Percentiles rank a stretch among this genome's conserved stretches.
phyloP scores from a whole-genome alignment of 2,888 invertebrate genomes.

The Cyrtodaria siliqua region DNA sequence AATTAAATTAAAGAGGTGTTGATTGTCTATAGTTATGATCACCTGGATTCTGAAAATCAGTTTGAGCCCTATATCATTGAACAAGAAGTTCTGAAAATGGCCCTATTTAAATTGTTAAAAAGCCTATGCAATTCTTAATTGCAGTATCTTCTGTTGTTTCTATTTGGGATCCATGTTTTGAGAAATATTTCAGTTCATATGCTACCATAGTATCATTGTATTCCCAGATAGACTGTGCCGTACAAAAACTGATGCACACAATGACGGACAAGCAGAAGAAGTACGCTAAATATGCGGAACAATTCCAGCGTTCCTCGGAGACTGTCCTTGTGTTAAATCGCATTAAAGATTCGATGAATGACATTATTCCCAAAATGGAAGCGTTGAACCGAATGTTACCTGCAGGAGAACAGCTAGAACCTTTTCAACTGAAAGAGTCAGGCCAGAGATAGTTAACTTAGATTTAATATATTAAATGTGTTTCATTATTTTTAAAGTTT shows the following conservation, averaged over 20 bases:
- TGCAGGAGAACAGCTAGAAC: conserved; percentile 93
- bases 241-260: conserved; percentile 90
- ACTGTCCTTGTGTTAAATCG: conserved; percentile 93
- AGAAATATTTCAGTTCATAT: too few relatives aligned
- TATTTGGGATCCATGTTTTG: too few relatives aligned
- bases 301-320: conserved; percentile 93
- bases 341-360: conserved; percentile 93
- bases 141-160: too few relatives aligned
- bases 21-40: too few relatives aligned
- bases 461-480: too few relatives aligned
- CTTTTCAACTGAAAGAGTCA: conserved; percentile 87
- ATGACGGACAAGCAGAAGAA: conserved; percentile 94
- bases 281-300: conserved; percentile 94
- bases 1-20: too few relatives aligned
- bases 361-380: conserved; percentile 94
- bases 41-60: too few relatives aligned
- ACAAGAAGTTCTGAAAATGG: too few relatives aligned
- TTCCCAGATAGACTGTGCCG: conserved; percentile 90
- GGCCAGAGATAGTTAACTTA: conserved; percentile 8
- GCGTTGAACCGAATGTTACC: conserved; percentile 94
- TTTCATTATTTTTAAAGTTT: too few relatives aligned
- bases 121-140: too few relatives aligned
- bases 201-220: not conserved
- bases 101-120: too few relatives aligned
- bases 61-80: too few relatives aligned